Base-by-base conservation (phyloP, 1,140 invertebrate species). In the Drosophila parabipectinata region DNA sequence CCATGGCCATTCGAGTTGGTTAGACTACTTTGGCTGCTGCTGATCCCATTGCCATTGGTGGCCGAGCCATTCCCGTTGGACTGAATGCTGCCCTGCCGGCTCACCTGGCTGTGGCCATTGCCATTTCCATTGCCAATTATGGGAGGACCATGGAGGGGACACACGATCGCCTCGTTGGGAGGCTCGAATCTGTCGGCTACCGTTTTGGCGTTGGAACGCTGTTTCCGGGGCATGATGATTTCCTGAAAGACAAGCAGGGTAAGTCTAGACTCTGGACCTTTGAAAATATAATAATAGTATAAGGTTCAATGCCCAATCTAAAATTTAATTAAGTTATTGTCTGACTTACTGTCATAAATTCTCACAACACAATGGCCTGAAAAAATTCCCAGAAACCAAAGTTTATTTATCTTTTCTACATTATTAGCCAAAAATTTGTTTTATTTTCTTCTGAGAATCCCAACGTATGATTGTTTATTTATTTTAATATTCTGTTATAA, bases 121-220 rank as follows among this genome's bases (percentile, higher is more conserved):
- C 41, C 77, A 39, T 82, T 85, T 32, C 73, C 84, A 7, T 66
- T 57, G 9, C 63, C 60, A 37, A 69, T 74, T 28, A 74, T 64
- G 1, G 63, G 52, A 3, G 57, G 44, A 10, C 80, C 84, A 28
- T 90, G 84, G 24, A 91, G 69, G 14, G 91, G 87, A 54, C 83
- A 90, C 0, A 91, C 80, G 12, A 91, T 91, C 8, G 90, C 59
- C 51, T 87, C 84, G 54, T 91, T 91, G 8, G 90, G 80, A 6
- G 90, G 80, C 69, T 90, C 90, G 44, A 91, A 91, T 24, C 87
- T 71, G 57, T 91, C 93, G 6, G 96, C 95, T 9, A 96, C 94
- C n/a, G 95, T 95, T 51, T 95, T 94, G 15, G 93, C 93, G 30
- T 95, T 93, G n/a, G 96, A 97, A 55, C 97, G 94, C 92, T 95